Conservation (phyloP, 2,797 vertebrate genomes). For the Lepus oiostolus region DNA sequence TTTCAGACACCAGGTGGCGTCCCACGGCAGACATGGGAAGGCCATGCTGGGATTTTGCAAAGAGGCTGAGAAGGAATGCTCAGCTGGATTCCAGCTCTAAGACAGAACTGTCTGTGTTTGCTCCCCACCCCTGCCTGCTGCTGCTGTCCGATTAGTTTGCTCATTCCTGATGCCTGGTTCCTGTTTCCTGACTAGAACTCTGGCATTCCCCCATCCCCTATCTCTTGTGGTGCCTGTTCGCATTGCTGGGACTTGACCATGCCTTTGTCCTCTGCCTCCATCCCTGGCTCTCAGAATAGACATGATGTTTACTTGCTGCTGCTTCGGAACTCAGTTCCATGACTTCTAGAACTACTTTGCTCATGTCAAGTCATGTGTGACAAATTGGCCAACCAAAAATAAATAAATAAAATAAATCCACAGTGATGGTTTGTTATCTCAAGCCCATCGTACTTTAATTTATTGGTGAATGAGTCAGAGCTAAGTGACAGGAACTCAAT, state of each 20-base stretch:
- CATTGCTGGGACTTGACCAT: slow-evolving; percentile 13
- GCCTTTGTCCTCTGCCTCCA: background rate
- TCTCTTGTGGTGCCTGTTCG: background rate
- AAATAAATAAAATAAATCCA: slow-evolving; percentile 14
- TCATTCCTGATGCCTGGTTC: background rate
- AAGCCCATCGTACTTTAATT: slow-evolving; percentile 21
- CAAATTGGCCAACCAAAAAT: slow-evolving; percentile 18
- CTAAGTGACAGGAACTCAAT: slow-evolving; percentile 48
- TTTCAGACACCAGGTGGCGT: slow-evolving; percentile 68
- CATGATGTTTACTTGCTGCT: background rate
- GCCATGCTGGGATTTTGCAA: background rate
- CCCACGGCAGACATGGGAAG: slow-evolving; percentile 18
- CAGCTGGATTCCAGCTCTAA: background rate
- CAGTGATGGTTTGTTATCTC: slow-evolving; percentile 27
- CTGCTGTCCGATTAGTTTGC: background rate
- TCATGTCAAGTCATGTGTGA: background rate
- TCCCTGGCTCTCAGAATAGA: slow-evolving; percentile 24
- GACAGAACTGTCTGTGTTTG: background rate
- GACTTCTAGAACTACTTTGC: background rate
- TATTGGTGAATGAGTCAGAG: slow-evolving; percentile 1
- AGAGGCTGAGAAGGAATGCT: background rate
- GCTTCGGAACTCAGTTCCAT: background rate
- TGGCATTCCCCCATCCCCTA: background rate
- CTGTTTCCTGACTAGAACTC: slow-evolving; percentile 15
- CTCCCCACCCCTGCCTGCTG: background rate